Evolutionary conservation across 2,113 vertebrate species (phyloP).

Genomic region (Cephalopterus ornatus): DNA sequence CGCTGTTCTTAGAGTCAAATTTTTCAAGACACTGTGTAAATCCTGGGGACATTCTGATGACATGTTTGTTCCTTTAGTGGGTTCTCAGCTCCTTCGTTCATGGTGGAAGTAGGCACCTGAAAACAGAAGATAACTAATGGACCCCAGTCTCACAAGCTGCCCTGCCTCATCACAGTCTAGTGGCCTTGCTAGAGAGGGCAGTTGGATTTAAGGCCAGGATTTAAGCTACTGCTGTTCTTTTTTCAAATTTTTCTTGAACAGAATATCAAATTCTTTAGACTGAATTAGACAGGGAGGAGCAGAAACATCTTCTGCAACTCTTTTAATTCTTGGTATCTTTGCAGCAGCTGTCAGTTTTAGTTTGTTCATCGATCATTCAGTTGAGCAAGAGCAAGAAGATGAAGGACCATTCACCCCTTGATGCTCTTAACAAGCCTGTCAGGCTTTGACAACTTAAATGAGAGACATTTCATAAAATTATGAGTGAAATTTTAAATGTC

Average conservation of each 20-base stretch:
- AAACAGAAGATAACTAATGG: not conserved
- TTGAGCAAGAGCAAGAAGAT: slow-evolving; percentile 40
- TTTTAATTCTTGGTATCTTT: slow-evolving; percentile 9
- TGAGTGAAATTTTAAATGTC: slow-evolving; percentile 45
- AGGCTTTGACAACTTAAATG: slow-evolving; percentile 58
- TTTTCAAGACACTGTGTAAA: not conserved
- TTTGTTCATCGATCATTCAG: slow-evolving; percentile 64
- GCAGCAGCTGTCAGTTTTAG: slow-evolving; percentile 42
- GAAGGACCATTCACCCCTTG: slow-evolving; percentile 51
- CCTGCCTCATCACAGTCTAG: not conserved
- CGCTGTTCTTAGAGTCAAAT: not conserved
- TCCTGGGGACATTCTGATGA: not conserved
- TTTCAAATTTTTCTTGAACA: not conserved
- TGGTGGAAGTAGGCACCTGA: not conserved
- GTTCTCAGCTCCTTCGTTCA: not conserved
- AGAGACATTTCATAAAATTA: slow-evolving; percentile 46
- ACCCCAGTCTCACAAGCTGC: not conserved
- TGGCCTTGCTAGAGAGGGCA: not conserved
- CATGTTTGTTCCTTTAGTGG: not conserved
- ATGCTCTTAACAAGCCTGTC: slow-evolving; percentile 54
- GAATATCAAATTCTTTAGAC: not conserved
- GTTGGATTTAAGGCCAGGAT: not conserved
- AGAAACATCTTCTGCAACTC: slow-evolving; percentile 19
- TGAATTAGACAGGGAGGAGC: not conserved
- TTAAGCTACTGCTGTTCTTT: not conserved